These are phyloP conservation scores for Alethe diademata DNA, from an alignment of 2,113 vertebrate species.

Conservation along the genomic window DNA sequence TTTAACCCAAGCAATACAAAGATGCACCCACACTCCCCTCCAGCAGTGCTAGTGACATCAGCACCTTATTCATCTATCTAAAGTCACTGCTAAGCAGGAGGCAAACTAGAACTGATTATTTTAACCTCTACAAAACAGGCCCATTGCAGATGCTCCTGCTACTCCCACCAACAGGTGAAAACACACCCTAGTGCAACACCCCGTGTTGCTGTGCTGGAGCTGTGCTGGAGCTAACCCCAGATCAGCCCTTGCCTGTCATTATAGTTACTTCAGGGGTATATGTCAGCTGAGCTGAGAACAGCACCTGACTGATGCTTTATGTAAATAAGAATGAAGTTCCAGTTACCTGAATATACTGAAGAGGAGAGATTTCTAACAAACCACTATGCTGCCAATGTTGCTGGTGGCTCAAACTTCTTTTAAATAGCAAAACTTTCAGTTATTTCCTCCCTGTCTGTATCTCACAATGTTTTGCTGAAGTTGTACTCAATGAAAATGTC, in stretches of 20 bases:
- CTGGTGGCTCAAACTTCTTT: background rate
- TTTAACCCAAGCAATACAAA: background rate
- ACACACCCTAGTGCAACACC: background rate
- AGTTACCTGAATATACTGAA: background rate
- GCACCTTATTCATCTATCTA: background rate
- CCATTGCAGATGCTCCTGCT: background rate
- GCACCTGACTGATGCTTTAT: background rate
- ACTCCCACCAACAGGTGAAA: background rate
- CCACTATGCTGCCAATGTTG: background rate
- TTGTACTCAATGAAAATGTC: background rate
- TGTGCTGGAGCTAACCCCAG: background rate
- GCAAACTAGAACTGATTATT: background rate
- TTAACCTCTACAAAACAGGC: background rate
- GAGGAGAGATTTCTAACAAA: background rate
- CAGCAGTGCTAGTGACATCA: background rate
- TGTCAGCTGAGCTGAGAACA: background rate
- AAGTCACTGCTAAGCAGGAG: background rate
- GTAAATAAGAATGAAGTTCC: background rate
- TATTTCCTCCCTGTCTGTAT: background rate
- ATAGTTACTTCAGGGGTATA: background rate
- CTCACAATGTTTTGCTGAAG: background rate
- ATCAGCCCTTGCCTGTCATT: background rate
- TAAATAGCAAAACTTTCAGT: background rate
- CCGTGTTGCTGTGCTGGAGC: background rate
- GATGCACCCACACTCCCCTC: background rate